Base-by-base conservation (phyloP, 2,797 vertebrate species). In the Helostoma temminkii region DNA sequence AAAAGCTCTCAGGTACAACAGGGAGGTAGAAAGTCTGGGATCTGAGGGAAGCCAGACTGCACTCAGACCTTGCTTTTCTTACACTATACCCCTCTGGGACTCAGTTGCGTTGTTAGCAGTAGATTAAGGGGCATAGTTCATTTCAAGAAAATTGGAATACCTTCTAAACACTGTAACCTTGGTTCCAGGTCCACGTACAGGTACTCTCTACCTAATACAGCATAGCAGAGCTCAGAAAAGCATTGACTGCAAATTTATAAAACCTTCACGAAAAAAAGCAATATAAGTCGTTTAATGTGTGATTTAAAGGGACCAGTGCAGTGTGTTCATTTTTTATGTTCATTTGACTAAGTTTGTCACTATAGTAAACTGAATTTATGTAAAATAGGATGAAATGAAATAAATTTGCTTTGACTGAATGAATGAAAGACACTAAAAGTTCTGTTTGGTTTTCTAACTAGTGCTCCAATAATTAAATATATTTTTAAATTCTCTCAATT, bases 1-100 rank as follows among this genome's bases (percentile, higher is more conserved):
- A 61, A 77, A 60, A 54, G 32, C 49, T 67, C 62, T 80, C 58
- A 66, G 57, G 80, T 85, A 47, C 7, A 9, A 67, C 43, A 49
- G 63, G 42, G 10, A 25, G 52, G 39, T 65, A 53, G 62, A 66
- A 70, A 61, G 63, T 71, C 49, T 36, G 34, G 10, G 62, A 77
- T 69, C 14, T 59, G 41, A 73, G 56, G 21, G 19, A 82, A 4
- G n/a, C 18, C 21, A 52, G 45, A 45, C 47, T 69, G 25, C 16
- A 47, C 59, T 65, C 25, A 58, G 43, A 52, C 46, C 66, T 64
- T 48, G 42, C 50, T 70, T 28, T 66, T 58, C 55, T 54, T 18
- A 25, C 19, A 25, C 11, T 21, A 25, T 21, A 19, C 37, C 15
- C 25, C 21, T 37, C 30, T 32, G 53, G 34, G 54, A 28, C 32